phyloP scores from a whole-genome alignment of 2,888 invertebrate species.

The Hydraecia micacea region DNA sequence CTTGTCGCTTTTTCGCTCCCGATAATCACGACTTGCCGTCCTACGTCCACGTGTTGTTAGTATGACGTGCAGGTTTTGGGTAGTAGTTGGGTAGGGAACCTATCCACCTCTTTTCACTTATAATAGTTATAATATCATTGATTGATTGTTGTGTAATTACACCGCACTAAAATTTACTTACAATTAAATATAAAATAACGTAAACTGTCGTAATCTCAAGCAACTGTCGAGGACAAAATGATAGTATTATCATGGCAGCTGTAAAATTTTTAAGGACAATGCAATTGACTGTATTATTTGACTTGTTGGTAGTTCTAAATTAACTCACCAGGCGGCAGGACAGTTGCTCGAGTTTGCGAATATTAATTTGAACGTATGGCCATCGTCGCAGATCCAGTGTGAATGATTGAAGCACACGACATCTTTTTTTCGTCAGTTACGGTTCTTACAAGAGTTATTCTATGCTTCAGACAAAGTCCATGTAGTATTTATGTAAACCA shows the following conservation, averaged over 20 bases:
- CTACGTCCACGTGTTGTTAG: neutral
- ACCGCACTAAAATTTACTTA: conserved; percentile 35
- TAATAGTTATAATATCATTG: neutral
- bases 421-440: neutral
- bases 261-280: conserved; percentile 9
- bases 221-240: conserved; percentile 17
- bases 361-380: conserved; percentile 10
- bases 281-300: conserved; percentile 28
- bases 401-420: neutral
- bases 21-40: neutral
- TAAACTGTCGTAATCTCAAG: conserved; percentile 41
- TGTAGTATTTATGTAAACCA: conserved; percentile 22
- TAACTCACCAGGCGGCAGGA: conserved; percentile 19
- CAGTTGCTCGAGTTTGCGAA: conserved; percentile 50
- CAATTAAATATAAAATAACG: conserved; percentile 47
- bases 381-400: conserved; percentile 18
- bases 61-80: neutral
- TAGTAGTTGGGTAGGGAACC: neutral
- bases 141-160: conserved; percentile 23
- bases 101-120: neutral
- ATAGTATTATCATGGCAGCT: conserved; percentile 48
- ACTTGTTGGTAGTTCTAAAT: conserved; percentile 28
- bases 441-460: conserved; percentile 22
- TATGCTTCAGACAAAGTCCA: conserved; percentile 15
- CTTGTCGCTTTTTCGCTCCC: neutral